Base-by-base conservation (phyloP, 2,113 vertebrate genomes). In the Anoura caudifer region DNA sequence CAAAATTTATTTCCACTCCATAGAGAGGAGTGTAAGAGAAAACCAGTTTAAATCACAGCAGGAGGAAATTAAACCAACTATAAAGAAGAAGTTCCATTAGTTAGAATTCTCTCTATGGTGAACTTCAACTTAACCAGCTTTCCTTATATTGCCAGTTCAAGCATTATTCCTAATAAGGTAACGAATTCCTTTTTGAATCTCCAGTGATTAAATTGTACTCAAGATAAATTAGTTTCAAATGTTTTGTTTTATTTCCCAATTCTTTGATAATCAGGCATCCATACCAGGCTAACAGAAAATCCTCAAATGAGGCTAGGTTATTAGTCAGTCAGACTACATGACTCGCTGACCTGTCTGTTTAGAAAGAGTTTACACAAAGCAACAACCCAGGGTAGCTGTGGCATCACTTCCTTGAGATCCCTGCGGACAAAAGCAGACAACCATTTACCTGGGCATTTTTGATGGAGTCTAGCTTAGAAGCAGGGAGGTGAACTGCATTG, bases 11-110 rank as follows among this genome's bases (percentile, higher is more conserved):
- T 77, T 36, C 69, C 7, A 77, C n/a, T 86, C 54, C 24, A 80
- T 11, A 73, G 69, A 93, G 61, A 94, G 92, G 36, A 79, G n/a
- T 63, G 38, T 22, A 86, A 86, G 15, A 76, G 59, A 95, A 96
- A 96, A 86, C 5, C 28, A 83, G 61, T 26, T 96, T 94, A 77
- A 95, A 52, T 73, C 19, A 1, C 59, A 73, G 36, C 8, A 79
- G 13, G 80, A 70, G 65, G 73, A 92, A 87, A 93, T 87, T 61
- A 90, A 95, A 77, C 45, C 38, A 67, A 79, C 50, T 72, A 4
- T 33, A 81, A 89, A 17, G 45, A 96, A 91, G 77, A 59, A 67
- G 3, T 63, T 76, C 43, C 70, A 65, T 50, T 67, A 61, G 47
- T 86, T 65, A 76, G 76, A 47, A 65, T 77, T 92, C 67, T 94